Evolutionary conservation across 1,140 invertebrate species (phyloP).

Genomic region (Hesperophylax magnus): DNA sequence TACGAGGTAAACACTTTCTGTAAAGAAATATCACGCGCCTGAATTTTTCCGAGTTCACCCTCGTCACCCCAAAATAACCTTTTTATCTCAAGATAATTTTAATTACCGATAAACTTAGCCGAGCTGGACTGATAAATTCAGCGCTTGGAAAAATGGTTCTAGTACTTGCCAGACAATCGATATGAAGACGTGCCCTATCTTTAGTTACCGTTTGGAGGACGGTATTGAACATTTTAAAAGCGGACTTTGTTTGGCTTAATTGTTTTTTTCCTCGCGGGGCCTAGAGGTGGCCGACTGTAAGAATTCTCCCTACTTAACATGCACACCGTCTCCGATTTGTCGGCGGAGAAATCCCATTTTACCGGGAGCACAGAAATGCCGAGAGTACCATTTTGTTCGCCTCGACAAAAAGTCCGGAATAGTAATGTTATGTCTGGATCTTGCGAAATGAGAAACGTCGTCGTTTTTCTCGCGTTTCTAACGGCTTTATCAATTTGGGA

Average conservation of each 20-base stretch:
- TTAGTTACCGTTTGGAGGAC: neutral
- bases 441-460: neutral
- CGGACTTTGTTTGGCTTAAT: constrained; percentile 39
- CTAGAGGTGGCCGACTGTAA: neutral
- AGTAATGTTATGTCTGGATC: constrained; percentile 26
- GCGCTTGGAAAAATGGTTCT: too few relatives aligned
- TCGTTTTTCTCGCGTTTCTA: neutral
- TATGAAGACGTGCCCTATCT: constrained; percentile 22
- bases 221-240: constrained; percentile 9
- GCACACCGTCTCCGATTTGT: constrained; percentile 40
- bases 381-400: neutral
- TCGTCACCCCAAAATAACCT: too few relatives aligned
- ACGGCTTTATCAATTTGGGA: constrained; percentile 11
- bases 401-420: constrained; percentile 24
- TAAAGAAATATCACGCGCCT: too few relatives aligned
- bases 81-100: too few relatives aligned
- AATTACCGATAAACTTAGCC: too few relatives aligned
- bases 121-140: too few relatives aligned
- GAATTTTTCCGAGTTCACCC: too few relatives aligned
- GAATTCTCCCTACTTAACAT: constrained; percentile 48
- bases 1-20: too few relatives aligned
- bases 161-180: constrained; percentile 1
- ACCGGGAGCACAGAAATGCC: neutral
- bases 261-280: constrained; percentile 8
- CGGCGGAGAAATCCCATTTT: constrained; percentile 24